Evolutionary conservation across 2,113 vertebrate species (phyloP).

Genomic region (Mustelus asterias): DNA sequence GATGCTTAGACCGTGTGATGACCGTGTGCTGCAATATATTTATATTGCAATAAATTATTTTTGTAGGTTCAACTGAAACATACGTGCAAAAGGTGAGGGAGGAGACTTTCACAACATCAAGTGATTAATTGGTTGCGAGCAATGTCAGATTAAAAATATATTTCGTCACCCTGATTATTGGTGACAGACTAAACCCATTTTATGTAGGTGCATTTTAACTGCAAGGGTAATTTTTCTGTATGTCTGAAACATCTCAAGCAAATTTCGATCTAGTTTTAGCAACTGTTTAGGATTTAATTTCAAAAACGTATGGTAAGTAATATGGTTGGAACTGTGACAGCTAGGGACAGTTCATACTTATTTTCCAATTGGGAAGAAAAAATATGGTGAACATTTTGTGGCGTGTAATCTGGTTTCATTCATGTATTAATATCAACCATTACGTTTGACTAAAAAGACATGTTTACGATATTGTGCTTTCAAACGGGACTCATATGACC

Average conservation of each 20-base stretch:
- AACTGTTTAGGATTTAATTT: not conserved
- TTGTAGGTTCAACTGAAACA: not conserved
- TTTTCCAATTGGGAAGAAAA: not conserved
- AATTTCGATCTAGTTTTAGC: not conserved
- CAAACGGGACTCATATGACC: not conserved
- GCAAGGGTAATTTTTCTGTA: not conserved
- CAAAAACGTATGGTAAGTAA: not conserved
- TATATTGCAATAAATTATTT: not conserved
- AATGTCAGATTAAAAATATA: not conserved
- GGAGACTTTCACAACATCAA: not conserved
- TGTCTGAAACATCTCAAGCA: not conserved
- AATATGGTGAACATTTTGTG: not conserved
- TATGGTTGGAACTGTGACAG: not conserved
- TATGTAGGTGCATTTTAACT: not conserved
- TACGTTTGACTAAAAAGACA: conserved; percentile 14
- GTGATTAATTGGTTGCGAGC: conserved; percentile 1
- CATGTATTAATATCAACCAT: conserved; percentile 13
- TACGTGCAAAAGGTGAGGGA: not conserved
- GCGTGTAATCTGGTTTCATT: conserved; percentile 27
- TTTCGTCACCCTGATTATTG: not conserved
- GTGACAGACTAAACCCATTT: not conserved
- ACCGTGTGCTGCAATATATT: not conserved
- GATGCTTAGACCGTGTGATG: not conserved
- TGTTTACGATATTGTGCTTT: not conserved
- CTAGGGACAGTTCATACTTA: not conserved